Evolutionary conservation across 2,113 vertebrate species (phyloP), one percentile per base, ranked within the genome.

Genomic region (Poeciliopsis prolifica): DNA sequence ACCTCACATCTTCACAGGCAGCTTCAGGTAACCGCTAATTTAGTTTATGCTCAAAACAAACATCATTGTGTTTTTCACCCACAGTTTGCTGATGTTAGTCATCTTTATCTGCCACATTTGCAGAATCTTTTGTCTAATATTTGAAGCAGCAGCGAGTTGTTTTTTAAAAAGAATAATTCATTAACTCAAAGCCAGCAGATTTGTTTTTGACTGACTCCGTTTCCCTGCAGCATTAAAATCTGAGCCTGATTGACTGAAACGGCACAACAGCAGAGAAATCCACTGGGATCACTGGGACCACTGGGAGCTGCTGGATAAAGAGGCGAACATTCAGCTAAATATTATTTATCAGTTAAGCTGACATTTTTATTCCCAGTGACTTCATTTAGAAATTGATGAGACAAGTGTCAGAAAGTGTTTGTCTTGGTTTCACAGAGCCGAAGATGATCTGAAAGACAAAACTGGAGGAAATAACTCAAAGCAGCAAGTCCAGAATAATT

Each of bases 201-300:
- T 51, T 13, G 69, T 22, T 31, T 70, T 66, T 70, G 31, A 85
- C 71, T 70, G 31, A 85, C 71, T 44, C 64, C 17, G n/a, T 75
- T 51, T 58, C 31, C 76, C 68, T 26, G 37, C 15, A 5, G 62
- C n/a, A 69, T n/a, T 28, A 40, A 28, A 30, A 74, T 72, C 35
- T 78, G 76, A 87, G 69, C 65, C 81, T 81, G 78, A 86, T 71
- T 73, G 71, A 83, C 68, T 69, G 54, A 68, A 77, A 74, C 29
- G 51, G 54, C 69, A 60, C 68, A 63, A 63, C 29, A 31, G 61
- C 6, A 17, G 61, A 68, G 65, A 65, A 67, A 77, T 77, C 76
- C 51, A 29, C 5, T 28, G 29, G 62, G 69, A 73, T 72, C 33
- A 24, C 19, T 31, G 29, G 51, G 63, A 42, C 1, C 28, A 72